phyloP scores from a whole-genome alignment of 2,113 vertebrate species.

The Stictonetta naevosa region DNA sequence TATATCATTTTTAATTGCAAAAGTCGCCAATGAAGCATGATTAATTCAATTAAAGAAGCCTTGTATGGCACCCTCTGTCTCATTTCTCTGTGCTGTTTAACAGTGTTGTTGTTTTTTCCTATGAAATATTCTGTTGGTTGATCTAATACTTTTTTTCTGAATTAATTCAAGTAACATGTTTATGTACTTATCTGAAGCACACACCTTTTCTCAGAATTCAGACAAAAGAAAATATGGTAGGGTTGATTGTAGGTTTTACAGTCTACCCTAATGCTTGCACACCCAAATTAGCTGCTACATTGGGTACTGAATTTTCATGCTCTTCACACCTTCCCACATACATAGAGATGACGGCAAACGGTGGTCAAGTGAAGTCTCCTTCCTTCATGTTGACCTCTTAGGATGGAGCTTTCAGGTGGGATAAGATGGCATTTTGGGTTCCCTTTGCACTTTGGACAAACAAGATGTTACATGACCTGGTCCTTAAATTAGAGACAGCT shows the following conservation, averaged over 20 bases:
- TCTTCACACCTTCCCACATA: not conserved
- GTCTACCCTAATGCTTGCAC: not conserved
- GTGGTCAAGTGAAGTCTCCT: not conserved
- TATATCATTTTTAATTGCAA: not conserved
- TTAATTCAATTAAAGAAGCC: not conserved
- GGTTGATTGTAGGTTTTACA: not conserved
- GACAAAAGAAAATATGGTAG: not conserved
- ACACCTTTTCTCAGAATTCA: not conserved
- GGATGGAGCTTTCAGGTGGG: not conserved
- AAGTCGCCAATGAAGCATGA: not conserved
- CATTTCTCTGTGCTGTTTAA: not conserved
- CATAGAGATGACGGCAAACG: not conserved
- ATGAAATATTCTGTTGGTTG: not conserved
- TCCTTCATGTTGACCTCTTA: not conserved
- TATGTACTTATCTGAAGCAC: not conserved
- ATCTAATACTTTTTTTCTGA: not conserved
- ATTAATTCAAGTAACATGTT: not conserved
- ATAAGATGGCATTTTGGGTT: not conserved
- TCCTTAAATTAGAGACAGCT: not conserved
- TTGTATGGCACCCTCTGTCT: not conserved
- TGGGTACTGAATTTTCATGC: not conserved
- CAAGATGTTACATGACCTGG: not conserved
- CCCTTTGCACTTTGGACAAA: not conserved
- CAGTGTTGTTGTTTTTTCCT: not conserved
- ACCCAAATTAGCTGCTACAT: not conserved